Evolutionary conservation across 2,113 vertebrate genomes (phyloP).

Genomic region (Sus scrofa): T2T-Sscrofa CM000813.6:126587001-126587500

Average conservation of each 20-base stretch:
- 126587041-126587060: not conserved
- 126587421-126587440: conserved; percentile 90
- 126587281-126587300: conserved; percentile 91
- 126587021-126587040: not conserved
- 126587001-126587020: not conserved
- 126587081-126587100: not conserved
- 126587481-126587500: not conserved
- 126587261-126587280: conserved; percentile 42
- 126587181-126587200: not conserved
- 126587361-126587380: conserved; percentile 94
- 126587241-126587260: not conserved
- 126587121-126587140: not conserved
- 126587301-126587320: conserved; percentile 93
- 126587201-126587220: not conserved
- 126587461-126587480: no score
- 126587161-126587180: not conserved
- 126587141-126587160: not conserved
- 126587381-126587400: conserved; percentile 94
- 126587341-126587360: conserved; percentile 91
- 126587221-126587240: not conserved
- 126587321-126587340: conserved; percentile 92
- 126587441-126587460: accelerated
- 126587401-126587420: conserved; percentile 92
- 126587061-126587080: not conserved
- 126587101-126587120: not conserved